phyloP scores from a whole-genome alignment of 1,140 invertebrate species.

The Frieseomelitta varia region DNA sequence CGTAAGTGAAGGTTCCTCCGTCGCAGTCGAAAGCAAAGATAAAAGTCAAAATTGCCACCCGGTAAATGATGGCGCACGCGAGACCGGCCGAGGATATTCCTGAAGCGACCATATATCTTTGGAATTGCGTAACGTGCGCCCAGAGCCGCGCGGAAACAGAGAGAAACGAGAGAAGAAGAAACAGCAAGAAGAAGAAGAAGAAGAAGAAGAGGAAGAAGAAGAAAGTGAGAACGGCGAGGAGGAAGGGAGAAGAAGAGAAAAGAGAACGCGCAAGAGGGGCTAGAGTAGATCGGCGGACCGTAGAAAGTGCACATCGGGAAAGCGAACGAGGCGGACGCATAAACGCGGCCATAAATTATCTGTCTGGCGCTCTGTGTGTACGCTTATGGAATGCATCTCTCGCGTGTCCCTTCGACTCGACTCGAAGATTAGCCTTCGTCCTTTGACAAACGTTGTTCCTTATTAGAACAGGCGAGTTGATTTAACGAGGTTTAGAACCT shows the following conservation, averaged over 20 bases:
- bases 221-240: background rate
- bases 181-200: background rate
- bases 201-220: background rate
- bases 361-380: slow-evolving; percentile 40
- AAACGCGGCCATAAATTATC: slow-evolving; percentile 73
- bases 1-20: too few relatives aligned
- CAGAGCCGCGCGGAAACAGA: slow-evolving; percentile 32
- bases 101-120: slow-evolving; percentile 69
- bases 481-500: background rate
- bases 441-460: slow-evolving; percentile 44
- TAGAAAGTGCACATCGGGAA: slow-evolving; percentile 68
- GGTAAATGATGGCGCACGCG: slow-evolving; percentile 57
- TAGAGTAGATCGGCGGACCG: slow-evolving; percentile 42
- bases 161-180: background rate
- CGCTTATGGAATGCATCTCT: slow-evolving; percentile 49
- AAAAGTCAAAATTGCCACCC: slow-evolving; percentile 45
- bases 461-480: background rate
- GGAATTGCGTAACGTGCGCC: slow-evolving; percentile 63
- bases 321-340: slow-evolving; percentile 68
- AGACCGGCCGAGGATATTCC: slow-evolving; percentile 67
- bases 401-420: slow-evolving; percentile 42
- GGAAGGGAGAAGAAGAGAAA: slow-evolving; percentile 3
- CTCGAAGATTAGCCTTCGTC: slow-evolving; percentile 48
- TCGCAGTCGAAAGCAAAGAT: background rate
- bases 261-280: slow-evolving; percentile 10